Percentiles rank a stretch among this genome's conserved stretches.
phyloP scores from a whole-genome alignment of 2,113 vertebrate species.

The Oryzias celebensis region DNA sequence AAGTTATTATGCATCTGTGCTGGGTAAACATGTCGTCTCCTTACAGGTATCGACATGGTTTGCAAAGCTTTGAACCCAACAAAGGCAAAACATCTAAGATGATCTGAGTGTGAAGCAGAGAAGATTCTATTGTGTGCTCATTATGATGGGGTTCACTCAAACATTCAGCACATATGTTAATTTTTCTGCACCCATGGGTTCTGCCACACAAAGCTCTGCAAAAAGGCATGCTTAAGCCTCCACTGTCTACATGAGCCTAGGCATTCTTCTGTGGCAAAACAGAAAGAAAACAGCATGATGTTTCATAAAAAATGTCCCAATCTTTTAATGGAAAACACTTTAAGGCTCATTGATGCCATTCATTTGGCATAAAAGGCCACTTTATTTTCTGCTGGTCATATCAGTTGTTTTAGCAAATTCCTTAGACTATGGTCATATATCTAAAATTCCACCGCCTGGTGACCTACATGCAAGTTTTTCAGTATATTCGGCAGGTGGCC shows the following conservation, averaged over 20 bases:
- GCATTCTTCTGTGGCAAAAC: not conserved
- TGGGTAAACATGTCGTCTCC: constrained; percentile 58
- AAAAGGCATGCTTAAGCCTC: not conserved
- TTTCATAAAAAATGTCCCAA: too few species aligned
- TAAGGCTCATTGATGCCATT: not conserved
- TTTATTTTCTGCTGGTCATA: not conserved
- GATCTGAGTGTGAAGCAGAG: constrained; percentile 9
- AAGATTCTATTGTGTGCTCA: constrained; percentile 21
- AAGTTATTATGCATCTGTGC: constrained; percentile 52
- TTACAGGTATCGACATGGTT: constrained; percentile 71
- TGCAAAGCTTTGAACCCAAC: constrained; percentile 64
- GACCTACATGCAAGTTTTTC: too few species aligned
- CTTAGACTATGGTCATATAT: too few species aligned
- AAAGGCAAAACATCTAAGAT: constrained; percentile 54
- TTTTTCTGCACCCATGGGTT: constrained; percentile 5
- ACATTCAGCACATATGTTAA: not conserved
- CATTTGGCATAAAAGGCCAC: not conserved
- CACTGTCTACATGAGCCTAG: not conserved
- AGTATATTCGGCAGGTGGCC: too few species aligned
- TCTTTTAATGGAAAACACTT: not conserved
- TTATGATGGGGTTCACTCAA: constrained; percentile 21
- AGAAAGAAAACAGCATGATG: not conserved
- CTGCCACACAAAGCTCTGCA: not conserved
- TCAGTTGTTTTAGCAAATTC: too few species aligned
- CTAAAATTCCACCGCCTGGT: too few species aligned